phyloP scores from a whole-genome alignment of 2,888 invertebrate species.

The Diaprepes abbreviatus region DNA sequence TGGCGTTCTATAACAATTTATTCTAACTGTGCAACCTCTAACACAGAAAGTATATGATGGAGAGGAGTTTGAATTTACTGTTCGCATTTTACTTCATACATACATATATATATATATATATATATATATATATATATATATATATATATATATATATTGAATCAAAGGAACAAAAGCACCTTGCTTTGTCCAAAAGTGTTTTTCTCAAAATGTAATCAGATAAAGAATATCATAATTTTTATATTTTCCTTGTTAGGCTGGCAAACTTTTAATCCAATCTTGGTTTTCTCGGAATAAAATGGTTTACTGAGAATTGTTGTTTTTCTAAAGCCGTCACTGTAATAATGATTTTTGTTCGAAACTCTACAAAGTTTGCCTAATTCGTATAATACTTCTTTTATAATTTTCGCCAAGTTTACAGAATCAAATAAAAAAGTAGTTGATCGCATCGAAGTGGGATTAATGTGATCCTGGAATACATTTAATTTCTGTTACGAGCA shows the following conservation, averaged over 20 bases:
- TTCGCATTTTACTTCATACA: background rate
- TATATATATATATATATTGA: background rate
- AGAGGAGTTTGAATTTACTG: no score
- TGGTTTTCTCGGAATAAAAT: no score
- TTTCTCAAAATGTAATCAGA: no score
- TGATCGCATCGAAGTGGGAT: slow-evolving; percentile 5
- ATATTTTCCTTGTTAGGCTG: no score
- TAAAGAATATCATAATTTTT: no score
- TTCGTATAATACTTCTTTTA: background rate
- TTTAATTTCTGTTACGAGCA: background rate
- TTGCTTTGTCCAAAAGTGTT: no score
- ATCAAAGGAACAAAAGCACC: no score
- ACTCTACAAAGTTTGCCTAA: slow-evolving; percentile 1
- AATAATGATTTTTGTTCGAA: background rate
- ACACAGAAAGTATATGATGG: no score
- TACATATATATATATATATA: background rate
- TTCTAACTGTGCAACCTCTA: no score
- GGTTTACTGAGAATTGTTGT: no score
- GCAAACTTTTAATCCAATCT: no score
- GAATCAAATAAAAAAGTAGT: slow-evolving; percentile 10
- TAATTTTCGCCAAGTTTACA: slow-evolving; percentile 5
- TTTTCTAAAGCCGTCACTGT: background rate
- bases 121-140: background rate
- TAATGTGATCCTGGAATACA: background rate
- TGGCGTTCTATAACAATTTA: no score